Conservation (phyloP, 2,797 vertebrate genomes). For the Spinus pinus region DNA sequence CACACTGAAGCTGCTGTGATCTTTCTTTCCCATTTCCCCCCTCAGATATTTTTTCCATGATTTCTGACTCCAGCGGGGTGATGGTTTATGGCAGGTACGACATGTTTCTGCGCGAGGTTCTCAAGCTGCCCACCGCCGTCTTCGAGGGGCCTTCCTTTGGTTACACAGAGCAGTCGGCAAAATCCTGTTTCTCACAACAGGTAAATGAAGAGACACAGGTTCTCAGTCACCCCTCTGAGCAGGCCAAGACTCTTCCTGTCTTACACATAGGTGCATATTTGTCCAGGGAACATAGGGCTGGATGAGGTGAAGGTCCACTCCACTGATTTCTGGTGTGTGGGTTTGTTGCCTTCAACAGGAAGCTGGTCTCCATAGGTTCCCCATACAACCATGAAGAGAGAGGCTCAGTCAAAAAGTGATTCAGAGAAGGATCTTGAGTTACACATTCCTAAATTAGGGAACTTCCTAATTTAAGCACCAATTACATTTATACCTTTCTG, state of each 20-base stretch:
- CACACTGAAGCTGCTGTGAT: neutral
- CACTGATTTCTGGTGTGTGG: neutral
- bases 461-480: neutral
- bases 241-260: neutral
- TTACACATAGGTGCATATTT: neutral
- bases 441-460: neutral
- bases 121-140: conserved; percentile 93
- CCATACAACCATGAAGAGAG: neutral
- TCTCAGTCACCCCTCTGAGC: neutral
- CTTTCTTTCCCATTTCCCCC: neutral
- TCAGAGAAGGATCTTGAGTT: neutral
- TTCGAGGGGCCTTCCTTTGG: conserved; percentile 98
- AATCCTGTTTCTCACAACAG: conserved; percentile 93
- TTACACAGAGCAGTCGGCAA: conserved; percentile 92
- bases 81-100: conserved; percentile 93
- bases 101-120: conserved; percentile 91
- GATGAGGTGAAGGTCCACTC: neutral
- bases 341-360: neutral
- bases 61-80: conserved; percentile 90
- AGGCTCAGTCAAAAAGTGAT: neutral
- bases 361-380: neutral
- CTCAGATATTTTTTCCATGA: conserved; percentile 97
- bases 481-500: neutral
- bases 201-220: conserved; percentile 64
- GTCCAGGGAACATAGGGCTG: neutral